Evolutionary conservation across 2,888 invertebrate genomes (phyloP).

Genomic region (Spodoptera exigua): DNA sequence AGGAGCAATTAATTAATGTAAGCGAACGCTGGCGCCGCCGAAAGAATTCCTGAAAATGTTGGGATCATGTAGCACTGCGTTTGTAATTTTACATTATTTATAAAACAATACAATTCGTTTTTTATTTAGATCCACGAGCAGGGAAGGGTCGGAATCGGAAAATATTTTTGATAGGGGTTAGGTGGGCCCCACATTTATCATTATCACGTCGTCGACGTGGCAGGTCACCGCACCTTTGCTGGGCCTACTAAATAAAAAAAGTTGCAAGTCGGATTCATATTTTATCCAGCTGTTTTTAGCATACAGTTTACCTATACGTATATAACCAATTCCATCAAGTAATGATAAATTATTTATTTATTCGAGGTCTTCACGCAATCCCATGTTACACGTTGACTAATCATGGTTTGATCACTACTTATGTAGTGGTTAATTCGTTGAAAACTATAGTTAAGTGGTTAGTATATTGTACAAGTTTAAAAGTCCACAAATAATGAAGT

Average conservation of each 20-base stretch:
- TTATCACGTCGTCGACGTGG: conserved; percentile 80
- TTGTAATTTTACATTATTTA: conserved; percentile 67
- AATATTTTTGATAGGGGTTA: conserved; percentile 80
- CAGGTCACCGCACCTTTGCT: conserved; percentile 77
- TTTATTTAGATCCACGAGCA: conserved; percentile 66
- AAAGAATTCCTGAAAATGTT: conserved; percentile 65
- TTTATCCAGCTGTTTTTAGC: conserved; percentile 40
- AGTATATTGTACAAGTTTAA: conserved; percentile 5
- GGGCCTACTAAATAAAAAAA: conserved; percentile 71
- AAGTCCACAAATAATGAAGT: conserved; percentile 4
- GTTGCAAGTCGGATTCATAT: conserved; percentile 65
- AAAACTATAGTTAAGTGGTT: conserved; percentile 10
- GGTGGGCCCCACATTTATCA: conserved; percentile 81
- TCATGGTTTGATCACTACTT: conserved; percentile 25
- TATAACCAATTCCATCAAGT: conserved; percentile 38
- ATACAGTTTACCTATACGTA: conserved; percentile 15
- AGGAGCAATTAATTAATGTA: conserved; percentile 74
- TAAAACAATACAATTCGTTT: conserved; percentile 78
- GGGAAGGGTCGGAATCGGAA: conserved; percentile 71
- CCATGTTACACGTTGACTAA: conserved; percentile 26
- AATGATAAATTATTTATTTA: conserved; percentile 49
- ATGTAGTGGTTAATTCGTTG: conserved; percentile 6
- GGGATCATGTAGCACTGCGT: conserved; percentile 59
- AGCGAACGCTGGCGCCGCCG: conserved; percentile 60
- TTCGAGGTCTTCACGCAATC: conserved; percentile 24